Percentiles rank a stretch among this genome's conserved stretches.
Conservation (phyloP, 1,140 invertebrate genomes). For the Sinella curviseta region DNA sequence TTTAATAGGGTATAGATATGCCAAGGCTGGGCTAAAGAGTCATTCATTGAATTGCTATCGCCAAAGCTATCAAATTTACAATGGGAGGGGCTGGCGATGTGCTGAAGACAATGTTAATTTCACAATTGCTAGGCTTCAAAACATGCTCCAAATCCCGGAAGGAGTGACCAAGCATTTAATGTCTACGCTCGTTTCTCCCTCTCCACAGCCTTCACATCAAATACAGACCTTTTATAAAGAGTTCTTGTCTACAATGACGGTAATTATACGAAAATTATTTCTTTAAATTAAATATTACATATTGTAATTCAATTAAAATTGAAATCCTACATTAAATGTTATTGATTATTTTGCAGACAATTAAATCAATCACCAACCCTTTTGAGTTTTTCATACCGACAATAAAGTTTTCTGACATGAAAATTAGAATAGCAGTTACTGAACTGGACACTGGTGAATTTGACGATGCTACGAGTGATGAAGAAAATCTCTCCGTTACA, state of each 20-base stretch:
- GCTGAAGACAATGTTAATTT: slow-evolving; percentile 94
- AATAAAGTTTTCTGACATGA: slow-evolving; percentile 52
- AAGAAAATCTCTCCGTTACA: slow-evolving; percentile 47
- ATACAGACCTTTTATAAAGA: slow-evolving; percentile 81
- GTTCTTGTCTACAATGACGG: slow-evolving; percentile 79
- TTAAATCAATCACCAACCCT: slow-evolving; percentile 52
- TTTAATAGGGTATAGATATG: slow-evolving; percentile 50
- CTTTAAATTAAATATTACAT: not conserved
- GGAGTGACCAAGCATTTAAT: slow-evolving; percentile 78
- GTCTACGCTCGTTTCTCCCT: slow-evolving; percentile 72
- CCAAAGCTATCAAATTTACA: slow-evolving; percentile 86
- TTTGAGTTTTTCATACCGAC: slow-evolving; percentile 41
- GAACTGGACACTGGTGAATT: slow-evolving; percentile 69
- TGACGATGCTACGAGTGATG: slow-evolving; percentile 59
- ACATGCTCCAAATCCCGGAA: slow-evolving; percentile 71
- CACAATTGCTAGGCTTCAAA: slow-evolving; percentile 84
- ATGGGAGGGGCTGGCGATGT: slow-evolving; percentile 79
- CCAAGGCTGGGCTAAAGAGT: slow-evolving; percentile 84
- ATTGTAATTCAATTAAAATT: slow-evolving; percentile 32
- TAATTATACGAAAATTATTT: slow-evolving; percentile 58
- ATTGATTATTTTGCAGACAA: slow-evolving; percentile 53
- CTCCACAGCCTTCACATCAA: slow-evolving; percentile 72
- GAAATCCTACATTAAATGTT: not conserved
- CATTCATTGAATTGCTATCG: slow-evolving; percentile 89
- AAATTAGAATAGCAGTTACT: slow-evolving; percentile 59